A percentile compares a stretch with the other conserved stretches of the same genome.
These are phyloP conservation scores for Lateolabrax maculatus DNA, from an alignment of 2,797 vertebrate species.

Conservation along the genomic window DNA sequence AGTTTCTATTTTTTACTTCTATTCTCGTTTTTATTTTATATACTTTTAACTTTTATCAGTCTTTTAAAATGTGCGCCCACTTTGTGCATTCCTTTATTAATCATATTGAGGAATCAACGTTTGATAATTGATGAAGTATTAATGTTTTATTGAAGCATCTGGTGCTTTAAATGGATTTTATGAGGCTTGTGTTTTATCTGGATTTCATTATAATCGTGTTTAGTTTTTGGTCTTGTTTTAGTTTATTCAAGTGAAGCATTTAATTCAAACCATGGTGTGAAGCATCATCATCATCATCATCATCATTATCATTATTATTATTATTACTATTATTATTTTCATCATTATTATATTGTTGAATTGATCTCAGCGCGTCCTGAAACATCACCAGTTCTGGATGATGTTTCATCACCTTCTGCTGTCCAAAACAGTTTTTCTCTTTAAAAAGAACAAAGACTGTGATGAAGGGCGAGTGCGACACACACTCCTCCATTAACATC, in stretches of 20 bases:
- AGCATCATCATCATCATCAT: neutral
- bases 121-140: too few species aligned
- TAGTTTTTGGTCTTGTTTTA: neutral
- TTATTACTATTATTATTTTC: too few species aligned
- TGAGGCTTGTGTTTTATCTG: neutral
- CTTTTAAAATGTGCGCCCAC: neutral
- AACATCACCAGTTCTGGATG: too few species aligned
- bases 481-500: slow-evolving; percentile 16
- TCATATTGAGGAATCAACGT: neutral
- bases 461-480: neutral
- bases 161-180: neutral
- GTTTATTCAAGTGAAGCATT: neutral
- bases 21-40: too few species aligned
- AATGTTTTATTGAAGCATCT: neutral
- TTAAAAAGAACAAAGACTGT: slow-evolving; percentile 30
- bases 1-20: too few species aligned
- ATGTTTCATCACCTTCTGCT: slow-evolving; percentile 5
- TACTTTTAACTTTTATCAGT: too few species aligned
- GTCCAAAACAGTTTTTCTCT: slow-evolving; percentile 4
- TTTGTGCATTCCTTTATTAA: neutral
- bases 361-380: neutral
- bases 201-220: neutral
- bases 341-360: neutral
- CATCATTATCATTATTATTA: neutral
- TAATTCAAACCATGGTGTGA: neutral